A percentile compares a stretch with the other conserved stretches of the same genome.
These are phyloP conservation scores for Germaria angustata DNA, from an alignment of 2,888 invertebrate species.

Conservation along the genomic window DNA sequence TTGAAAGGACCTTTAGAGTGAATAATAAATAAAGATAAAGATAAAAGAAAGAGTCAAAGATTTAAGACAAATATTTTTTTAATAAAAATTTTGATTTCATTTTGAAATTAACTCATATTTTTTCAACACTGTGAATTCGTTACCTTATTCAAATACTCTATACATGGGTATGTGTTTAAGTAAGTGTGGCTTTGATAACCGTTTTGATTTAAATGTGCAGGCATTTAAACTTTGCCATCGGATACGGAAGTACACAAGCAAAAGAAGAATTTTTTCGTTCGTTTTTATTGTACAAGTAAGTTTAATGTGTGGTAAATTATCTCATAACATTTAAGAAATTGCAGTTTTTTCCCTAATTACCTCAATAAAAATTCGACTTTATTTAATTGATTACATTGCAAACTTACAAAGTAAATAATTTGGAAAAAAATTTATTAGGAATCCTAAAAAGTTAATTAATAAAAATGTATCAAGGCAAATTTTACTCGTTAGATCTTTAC, in stretches of 20 bases:
- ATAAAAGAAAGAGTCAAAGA: too few relatives aligned
- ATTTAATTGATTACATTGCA: background rate
- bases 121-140: background rate
- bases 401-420: too few relatives aligned
- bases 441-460: too few relatives aligned
- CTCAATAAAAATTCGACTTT: background rate
- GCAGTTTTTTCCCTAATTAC: background rate
- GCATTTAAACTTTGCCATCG: constrained; percentile 56
- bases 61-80: too few relatives aligned
- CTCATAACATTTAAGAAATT: constrained; percentile 25
- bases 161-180: background rate
- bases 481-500: too few relatives aligned
- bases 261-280: background rate
- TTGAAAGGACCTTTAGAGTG: too few relatives aligned
- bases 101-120: too few relatives aligned
- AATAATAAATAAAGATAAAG: too few relatives aligned
- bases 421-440: too few relatives aligned
- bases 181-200: constrained; percentile 58
- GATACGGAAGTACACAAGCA: constrained; percentile 53
- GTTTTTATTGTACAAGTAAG: background rate
- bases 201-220: constrained; percentile 58
- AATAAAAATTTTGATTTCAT: too few relatives aligned
- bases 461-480: too few relatives aligned
- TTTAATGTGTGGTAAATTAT: constrained; percentile 12
- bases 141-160: background rate